Percentiles rank a stretch among this genome's conserved stretches.
Conservation (phyloP, 2,888 invertebrate species). For the Sturmia bella region DNA sequence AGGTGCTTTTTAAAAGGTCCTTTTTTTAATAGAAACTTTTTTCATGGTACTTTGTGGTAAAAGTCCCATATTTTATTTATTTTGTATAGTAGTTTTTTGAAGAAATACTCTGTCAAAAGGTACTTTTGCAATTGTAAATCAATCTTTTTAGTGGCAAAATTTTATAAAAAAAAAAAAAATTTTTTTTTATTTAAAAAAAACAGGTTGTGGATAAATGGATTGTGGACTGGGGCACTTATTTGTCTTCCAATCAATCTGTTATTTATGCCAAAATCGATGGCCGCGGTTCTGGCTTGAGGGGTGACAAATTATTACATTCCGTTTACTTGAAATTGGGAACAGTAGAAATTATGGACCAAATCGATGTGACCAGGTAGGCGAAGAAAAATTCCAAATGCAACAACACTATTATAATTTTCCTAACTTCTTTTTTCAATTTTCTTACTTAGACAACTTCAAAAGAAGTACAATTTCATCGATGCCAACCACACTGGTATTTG, state of each 20-base stretch:
- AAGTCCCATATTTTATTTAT: too few relatives aligned
- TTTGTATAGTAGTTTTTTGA: too few relatives aligned
- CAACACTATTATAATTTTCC: not conserved
- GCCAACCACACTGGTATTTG: constrained; percentile 91
- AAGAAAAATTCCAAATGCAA: not conserved
- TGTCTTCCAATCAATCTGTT: constrained; percentile 91
- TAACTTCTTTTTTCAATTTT: constrained; percentile 74
- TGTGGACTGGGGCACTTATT: constrained; percentile 93
- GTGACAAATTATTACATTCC: constrained; percentile 91
- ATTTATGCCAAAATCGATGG: constrained; percentile 95
- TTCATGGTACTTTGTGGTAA: not conserved
- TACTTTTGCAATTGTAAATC: too few relatives aligned
- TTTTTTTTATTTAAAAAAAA: too few relatives aligned
- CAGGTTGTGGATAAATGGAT: constrained; percentile 86
- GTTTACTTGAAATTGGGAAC: constrained; percentile 93
- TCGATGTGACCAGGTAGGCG: constrained; percentile 87
- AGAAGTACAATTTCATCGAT: constrained; percentile 89
- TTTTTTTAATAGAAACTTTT: not conserved
- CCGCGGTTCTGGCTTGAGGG: constrained; percentile 93
- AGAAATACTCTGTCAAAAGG: not conserved
- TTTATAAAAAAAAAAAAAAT: too few relatives aligned
- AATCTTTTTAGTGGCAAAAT: too few relatives aligned
- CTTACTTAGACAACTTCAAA: constrained; percentile 82
- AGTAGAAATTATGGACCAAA: constrained; percentile 95
- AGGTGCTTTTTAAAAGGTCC: not conserved